Base-by-base conservation (phyloP, 2,797 vertebrate species). In the Holocentrus rufus region DNA sequence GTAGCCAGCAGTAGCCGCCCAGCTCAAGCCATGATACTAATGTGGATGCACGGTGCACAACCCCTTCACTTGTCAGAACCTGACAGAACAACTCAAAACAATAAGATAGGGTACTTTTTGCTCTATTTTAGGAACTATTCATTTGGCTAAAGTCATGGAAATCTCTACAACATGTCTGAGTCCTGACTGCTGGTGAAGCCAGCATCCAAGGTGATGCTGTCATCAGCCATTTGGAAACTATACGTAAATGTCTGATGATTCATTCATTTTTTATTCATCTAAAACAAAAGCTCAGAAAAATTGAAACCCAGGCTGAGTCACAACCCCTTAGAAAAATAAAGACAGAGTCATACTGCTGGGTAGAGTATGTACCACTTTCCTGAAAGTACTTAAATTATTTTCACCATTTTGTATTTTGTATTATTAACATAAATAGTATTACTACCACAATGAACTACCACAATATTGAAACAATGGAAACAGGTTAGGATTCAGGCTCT, bases 151-250 rank as follows among this genome's bases (percentile, higher is more conserved):
- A 73, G 61, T 64, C 47, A 73, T 76, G 77, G 79, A 81, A 83
- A 81, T 39, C 39, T 80, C 82, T 71, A 85, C 52, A 74, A 56
- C 69, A 81, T 67, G 70, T 85, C 75, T 83, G 68, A 55, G 50
- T 65, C 65, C 59, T 5, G 14, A 57, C 44, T 39, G 61, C 31
- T 22, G 68, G 58, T 56, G 46, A 60, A 70, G 30, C 25, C 52
- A 56, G 25, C 30, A 23, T 70, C 25, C 34, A 60, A 60, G 56
- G 34, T 69, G 59, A 74, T 56, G 39, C 31, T 44, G 62, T 76
- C 72, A 76, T 20, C 18, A 57, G 62, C 55, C 63, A 47, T 69
- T 65, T 69, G 65, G 47, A 61, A 67, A 57, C 27, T 60, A n/a
- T 69, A 74, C 70, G 60, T 65, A 55, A 71, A 84, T 69, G 25